Conservation (phyloP, 2,888 invertebrate genomes). For the Drosophila lacicola region DNA sequence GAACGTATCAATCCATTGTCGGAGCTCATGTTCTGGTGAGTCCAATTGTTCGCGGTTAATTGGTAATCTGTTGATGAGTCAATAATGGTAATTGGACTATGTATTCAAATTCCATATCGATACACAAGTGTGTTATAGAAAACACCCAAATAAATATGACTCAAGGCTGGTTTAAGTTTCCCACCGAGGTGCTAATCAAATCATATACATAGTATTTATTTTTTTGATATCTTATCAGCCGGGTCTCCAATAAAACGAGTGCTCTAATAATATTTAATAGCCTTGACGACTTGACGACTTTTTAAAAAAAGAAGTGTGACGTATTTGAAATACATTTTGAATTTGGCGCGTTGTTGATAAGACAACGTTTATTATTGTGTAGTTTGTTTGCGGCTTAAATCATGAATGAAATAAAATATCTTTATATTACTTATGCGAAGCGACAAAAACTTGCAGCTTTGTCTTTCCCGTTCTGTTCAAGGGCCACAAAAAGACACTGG, state of each 20-base stretch:
- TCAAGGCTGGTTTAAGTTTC: background rate
- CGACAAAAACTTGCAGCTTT: slow-evolving; percentile 86
- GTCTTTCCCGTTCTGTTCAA: slow-evolving; percentile 90
- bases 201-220: background rate
- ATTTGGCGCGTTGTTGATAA: background rate
- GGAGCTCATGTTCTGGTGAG: slow-evolving; percentile 87
- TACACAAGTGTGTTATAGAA: background rate
- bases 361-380: background rate
- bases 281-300: background rate
- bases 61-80: background rate
- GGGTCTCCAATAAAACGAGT: background rate
- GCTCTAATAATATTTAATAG: slow-evolving; percentile 1
- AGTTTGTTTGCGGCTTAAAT: background rate
- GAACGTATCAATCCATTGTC: slow-evolving; percentile 87
- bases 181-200: background rate
- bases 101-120: background rate
- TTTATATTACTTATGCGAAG: background rate
- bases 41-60: slow-evolving; percentile 5
- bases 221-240: background rate
- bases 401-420: background rate
- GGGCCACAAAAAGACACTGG: slow-evolving; percentile 90
- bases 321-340: background rate
- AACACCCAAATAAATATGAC: background rate
- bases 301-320: background rate
- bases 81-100: background rate